Base-by-base conservation (phyloP, 2,888 invertebrate species). In the Choreutis nemorana region DNA sequence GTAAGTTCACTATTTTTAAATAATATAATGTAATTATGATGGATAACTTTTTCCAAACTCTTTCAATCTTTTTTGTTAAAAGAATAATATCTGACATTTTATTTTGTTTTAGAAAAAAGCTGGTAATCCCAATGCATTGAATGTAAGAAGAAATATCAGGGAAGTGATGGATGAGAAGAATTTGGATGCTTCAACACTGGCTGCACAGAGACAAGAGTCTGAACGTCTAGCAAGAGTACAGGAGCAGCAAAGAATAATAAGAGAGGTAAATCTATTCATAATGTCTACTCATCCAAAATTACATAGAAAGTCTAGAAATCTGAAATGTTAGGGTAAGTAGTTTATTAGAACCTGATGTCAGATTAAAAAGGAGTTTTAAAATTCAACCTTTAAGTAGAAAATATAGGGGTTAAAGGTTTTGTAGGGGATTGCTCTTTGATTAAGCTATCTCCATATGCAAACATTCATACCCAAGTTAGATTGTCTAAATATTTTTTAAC, bases 141-240 rank as follows among this genome's bases (percentile, higher is more conserved):
- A 89, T 61, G 83, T 93, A 53, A 81, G 94, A 22, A 84, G 91
- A 36, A 94, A 94, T 55, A 94, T 94, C 44, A 84, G 96, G 32
- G 94, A 96, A 71, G 95, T 97, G 5, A 89, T 96, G 86, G 91
- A 92, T 53, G 95, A 95, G 51, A 91, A 91, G 37, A 92, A 96
- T 55, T 70, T 97, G 37, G 97, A 97, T 57, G 92, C 92, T 37
- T 91, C 93, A 8, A 97, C 97, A 2, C 68, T 95, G 30, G 89
- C 90, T 13, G 97, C 97, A 1, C 97, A 97, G 61, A 81, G 93
- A 16, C 94, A 94, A 59, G 97, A 97, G 77, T 89, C 91, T 40
- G 96, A 97, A 65, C 83, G 93, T 55, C 77, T 92, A 42, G 85
- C 90, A 3, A 79, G 92, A 26, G 91, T 93, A 7, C 92, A 92